A percentile compares a stretch with the other conserved stretches of the same genome.
phyloP scores from a whole-genome alignment of 2,113 vertebrate species.

The Anoura caudifer region DNA sequence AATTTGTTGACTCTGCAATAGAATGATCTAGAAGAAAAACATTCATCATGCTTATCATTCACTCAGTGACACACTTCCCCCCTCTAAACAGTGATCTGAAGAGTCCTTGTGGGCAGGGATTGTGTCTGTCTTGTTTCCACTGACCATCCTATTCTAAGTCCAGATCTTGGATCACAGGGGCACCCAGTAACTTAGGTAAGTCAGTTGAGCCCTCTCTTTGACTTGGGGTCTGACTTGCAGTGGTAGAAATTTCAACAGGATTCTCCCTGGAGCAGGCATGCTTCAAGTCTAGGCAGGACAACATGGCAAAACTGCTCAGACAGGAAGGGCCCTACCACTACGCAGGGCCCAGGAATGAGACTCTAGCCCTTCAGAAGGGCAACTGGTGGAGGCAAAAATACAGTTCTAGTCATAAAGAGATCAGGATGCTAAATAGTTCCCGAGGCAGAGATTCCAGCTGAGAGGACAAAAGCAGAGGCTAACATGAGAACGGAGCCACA shows the following conservation, averaged over 20 bases:
- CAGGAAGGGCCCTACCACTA: too few relatives aligned
- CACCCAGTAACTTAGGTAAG: not conserved
- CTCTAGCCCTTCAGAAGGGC: not conserved
- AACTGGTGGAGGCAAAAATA: not conserved
- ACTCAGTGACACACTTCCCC: not conserved
- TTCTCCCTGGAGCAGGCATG: not conserved
- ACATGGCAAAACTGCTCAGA: not conserved
- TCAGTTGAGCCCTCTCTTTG: not conserved
- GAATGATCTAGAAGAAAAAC: not conserved
- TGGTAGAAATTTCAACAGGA: not conserved
- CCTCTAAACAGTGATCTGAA: not conserved
- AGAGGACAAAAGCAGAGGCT: not conserved
- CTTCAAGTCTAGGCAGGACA: not conserved
- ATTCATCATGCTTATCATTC: not conserved
- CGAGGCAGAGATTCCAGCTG: not conserved
- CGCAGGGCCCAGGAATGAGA: too few relatives aligned
- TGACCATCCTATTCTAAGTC: not conserved
- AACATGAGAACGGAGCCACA: not conserved
- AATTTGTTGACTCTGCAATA: not conserved
- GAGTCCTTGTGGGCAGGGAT: not conserved
- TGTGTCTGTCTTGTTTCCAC: not conserved
- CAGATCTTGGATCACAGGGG: not conserved
- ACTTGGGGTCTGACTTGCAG: not conserved
- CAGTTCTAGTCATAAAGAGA: not conserved
- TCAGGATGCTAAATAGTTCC: not conserved